phyloP scores from a whole-genome alignment of 2,797 vertebrate genomes.

The Eupleurogrammus muticus region DNA sequence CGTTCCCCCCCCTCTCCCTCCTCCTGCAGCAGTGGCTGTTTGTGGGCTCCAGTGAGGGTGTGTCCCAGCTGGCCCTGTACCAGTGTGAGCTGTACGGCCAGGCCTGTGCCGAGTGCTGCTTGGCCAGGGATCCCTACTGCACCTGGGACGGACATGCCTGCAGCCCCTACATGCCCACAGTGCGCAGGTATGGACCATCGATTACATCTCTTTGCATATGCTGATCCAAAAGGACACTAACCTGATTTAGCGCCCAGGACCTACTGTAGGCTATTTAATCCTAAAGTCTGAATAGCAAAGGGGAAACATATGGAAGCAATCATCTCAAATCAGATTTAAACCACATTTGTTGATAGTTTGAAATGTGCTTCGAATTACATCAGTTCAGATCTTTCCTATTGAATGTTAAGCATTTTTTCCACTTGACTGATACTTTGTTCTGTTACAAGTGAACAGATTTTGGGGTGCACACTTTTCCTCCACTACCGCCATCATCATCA shows the following conservation, averaged over 20 bases:
- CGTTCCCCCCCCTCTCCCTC: neutral
- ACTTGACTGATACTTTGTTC: constrained; percentile 27
- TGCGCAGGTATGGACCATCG: constrained; percentile 63
- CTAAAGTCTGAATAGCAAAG: constrained; percentile 4
- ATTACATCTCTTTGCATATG: neutral
- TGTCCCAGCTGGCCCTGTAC: constrained; percentile 88
- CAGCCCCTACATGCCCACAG: constrained; percentile 83
- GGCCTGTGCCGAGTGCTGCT: constrained; percentile 89
- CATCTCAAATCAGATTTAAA: constrained; percentile 34
- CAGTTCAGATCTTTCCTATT: constrained; percentile 25
- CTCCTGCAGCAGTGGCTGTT: constrained; percentile 82
- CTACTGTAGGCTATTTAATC: neutral
- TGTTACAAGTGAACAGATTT: neutral
- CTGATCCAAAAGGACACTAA: constrained; percentile 11
- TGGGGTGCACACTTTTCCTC: neutral
- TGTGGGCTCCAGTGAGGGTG: constrained; percentile 85
- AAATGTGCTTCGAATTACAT: constrained; percentile 31
- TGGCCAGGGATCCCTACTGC: constrained; percentile 91
- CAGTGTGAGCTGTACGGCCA: constrained; percentile 91
- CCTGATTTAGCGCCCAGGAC: neutral
- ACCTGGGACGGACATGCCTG: constrained; percentile 90
- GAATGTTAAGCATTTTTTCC: constrained; percentile 37
- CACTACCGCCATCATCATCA: neutral
- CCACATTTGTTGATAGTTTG: constrained; percentile 36
- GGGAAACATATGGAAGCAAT: constrained; percentile 40